phyloP scores from a whole-genome alignment of 2,113 vertebrate species.

The Lycocorax pyrrhopterus region DNA sequence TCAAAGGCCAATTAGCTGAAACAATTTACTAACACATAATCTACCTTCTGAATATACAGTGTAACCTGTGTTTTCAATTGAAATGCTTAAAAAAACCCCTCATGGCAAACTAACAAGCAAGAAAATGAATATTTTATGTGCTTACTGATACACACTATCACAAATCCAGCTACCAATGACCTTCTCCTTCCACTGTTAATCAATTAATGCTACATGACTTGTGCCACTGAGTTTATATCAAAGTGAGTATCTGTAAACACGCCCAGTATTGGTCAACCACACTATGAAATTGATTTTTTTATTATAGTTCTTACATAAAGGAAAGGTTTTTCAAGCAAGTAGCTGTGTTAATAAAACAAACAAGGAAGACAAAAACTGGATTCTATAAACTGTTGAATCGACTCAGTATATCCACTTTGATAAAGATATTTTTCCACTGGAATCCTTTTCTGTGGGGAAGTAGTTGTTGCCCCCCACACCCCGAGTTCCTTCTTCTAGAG shows the following conservation, averaged over 20 bases:
- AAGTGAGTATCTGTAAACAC: rapidly evolving
- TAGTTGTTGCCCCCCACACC: no score
- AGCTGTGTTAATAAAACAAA: background rate
- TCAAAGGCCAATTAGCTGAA: background rate
- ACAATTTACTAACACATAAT: background rate
- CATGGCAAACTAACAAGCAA: background rate
- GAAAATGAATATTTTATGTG: background rate
- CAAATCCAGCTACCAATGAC: background rate
- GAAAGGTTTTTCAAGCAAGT: background rate
- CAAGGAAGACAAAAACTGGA: background rate
- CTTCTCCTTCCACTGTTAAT: background rate
- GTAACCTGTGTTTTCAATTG: background rate
- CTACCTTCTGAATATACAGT: background rate
- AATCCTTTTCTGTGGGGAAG: background rate
- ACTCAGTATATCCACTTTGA: no score
- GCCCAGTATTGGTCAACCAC: background rate
- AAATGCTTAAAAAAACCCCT: background rate
- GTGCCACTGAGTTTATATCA: background rate
- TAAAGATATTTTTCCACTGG: background rate
- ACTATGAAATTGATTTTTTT: background rate
- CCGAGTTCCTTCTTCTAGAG: background rate
- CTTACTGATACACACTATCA: background rate
- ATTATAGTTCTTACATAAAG: background rate
- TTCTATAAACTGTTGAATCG: background rate
- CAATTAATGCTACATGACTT: background rate